A percentile compares a stretch with the other conserved stretches of the same genome.
These are phyloP conservation scores for Trichonephila clavata DNA, from an alignment of 1,140 invertebrate genomes.

Conservation along the genomic window DNA sequence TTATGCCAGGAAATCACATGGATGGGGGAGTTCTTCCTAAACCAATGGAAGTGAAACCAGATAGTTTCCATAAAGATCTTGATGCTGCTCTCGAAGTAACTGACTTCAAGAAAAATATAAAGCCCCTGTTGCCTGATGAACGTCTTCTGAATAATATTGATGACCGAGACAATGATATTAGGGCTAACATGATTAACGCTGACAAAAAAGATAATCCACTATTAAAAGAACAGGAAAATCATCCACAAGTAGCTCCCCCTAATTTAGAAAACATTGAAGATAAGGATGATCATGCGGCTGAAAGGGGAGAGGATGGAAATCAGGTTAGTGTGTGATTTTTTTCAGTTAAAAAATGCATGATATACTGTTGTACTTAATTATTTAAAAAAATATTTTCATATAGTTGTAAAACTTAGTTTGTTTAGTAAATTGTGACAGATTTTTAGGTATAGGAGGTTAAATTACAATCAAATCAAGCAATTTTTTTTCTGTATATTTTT, in stretches of 20 bases:
- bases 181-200: neutral
- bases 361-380: neutral
- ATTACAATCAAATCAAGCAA: too few species aligned
- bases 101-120: slow-evolving; percentile 33
- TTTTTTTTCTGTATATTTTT: too few species aligned
- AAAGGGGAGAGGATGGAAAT: slow-evolving; percentile 71
- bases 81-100: slow-evolving; percentile 54
- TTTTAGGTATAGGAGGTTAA: neutral
- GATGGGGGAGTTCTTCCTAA: slow-evolving; percentile 72
- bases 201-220: neutral
- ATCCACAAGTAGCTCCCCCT: slow-evolving; percentile 62
- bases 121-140: slow-evolving; percentile 17
- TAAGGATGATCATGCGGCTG: slow-evolving; percentile 71
- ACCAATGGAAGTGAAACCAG: slow-evolving; percentile 43
- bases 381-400: neutral
- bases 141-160: neutral
- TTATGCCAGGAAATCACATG: slow-evolving; percentile 43
- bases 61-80: neutral
- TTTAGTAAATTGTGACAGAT: neutral
- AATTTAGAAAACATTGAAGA: slow-evolving; percentile 60
- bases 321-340: slow-evolving; percentile 5
- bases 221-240: slow-evolving; percentile 45
- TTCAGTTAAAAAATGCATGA: neutral
- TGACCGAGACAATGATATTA: neutral
- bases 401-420: neutral